Evolutionary conservation across 2,888 invertebrate genomes (phyloP).

Genomic region (Yponomeuta sedellus): DNA sequence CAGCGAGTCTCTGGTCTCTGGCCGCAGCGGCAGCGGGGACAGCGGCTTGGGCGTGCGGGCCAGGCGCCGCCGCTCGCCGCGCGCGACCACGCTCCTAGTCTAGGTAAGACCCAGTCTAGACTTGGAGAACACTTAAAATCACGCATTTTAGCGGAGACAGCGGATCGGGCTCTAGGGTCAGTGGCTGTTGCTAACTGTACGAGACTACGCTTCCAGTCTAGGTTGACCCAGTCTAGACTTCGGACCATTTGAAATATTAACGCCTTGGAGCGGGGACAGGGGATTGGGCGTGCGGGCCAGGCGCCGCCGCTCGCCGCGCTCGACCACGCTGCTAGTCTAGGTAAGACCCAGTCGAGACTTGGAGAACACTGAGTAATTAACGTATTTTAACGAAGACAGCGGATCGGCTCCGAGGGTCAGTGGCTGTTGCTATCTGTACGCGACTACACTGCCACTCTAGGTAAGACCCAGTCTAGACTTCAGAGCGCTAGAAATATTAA

Average conservation of each 20-base stretch:
- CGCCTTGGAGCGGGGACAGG: constrained; percentile 73
- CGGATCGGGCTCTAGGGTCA: constrained; percentile 65
- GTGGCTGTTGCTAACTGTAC: constrained; percentile 39
- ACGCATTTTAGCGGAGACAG: constrained; percentile 69
- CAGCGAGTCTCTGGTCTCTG: constrained; percentile 88
- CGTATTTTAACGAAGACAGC: constrained; percentile 69
- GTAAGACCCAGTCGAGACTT: constrained; percentile 18
- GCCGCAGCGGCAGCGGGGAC: constrained; percentile 79
- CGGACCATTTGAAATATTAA: neutral
- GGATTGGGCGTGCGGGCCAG: constrained; percentile 64
- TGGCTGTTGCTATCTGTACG: constrained; percentile 40
- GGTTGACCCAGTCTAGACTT: constrained; percentile 22
- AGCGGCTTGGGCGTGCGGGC: constrained; percentile 75
- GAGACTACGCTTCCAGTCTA: constrained; percentile 71
- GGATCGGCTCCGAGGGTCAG: constrained; percentile 64
- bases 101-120: constrained; percentile 28
- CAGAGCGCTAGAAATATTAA: neutral
- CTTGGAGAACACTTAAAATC: neutral
- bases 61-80: constrained; percentile 25
- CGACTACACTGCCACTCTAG: constrained; percentile 71
- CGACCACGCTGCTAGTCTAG: constrained; percentile 73
- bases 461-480: constrained; percentile 18
- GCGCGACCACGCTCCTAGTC: constrained; percentile 74
- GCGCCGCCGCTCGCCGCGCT: constrained; percentile 41
- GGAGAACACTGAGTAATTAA: neutral